Evolutionary conservation across 2,888 invertebrate genomes (phyloP), one percentile per base, ranked within the genome.

Genomic region (Halictus quadricinctus): DNA sequence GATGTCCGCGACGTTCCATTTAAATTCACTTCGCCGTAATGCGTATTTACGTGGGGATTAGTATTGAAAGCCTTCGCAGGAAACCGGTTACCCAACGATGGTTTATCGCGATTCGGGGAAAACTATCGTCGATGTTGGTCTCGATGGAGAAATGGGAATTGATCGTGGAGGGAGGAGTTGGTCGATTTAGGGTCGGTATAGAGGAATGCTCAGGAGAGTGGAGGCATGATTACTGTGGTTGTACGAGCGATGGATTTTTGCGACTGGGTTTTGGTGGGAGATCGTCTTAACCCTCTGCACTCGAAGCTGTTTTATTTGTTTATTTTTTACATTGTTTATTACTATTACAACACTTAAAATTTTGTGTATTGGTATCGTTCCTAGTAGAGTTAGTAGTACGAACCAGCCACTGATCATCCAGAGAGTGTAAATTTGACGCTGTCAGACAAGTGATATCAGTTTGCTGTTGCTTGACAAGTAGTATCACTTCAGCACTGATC

Each of bases 11-110:
- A 66, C 72, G 50, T 75, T 75, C 73, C 29, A 78, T 84, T 84
- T 72, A 77, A 84, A 82, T 84, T 84, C 82, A 64, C 78, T 84
- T 72, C 46, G 43, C 69, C 13, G 50, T 60, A 78, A 84, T 43
- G 75, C 46, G 76, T 83, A 76, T 81, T 83, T 83, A 81, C 81
- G 66, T 15, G 58, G 46, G 54, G 76, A 81, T 81, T 80, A 76
- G 76, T 69, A 69, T 69, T 69, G 69, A 69, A 43, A 69, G 69
- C 69, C 36, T 66, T 36, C 69, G 36, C 21, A 21, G 41, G 66
- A 66, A 36, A 66, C 36, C 66, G 66, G 36, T 69, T 64, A 15
- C 15, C 29, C 29, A 13, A 5, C 64, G 64, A 64, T 25, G 64
- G 64, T 15, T 29, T 64, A 64, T 64, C 64, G 13, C 60, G 60